These are phyloP conservation scores for Allolobophora icterica DNA, from an alignment of 2,888 invertebrate genomes.

Conservation along the genomic window DNA sequence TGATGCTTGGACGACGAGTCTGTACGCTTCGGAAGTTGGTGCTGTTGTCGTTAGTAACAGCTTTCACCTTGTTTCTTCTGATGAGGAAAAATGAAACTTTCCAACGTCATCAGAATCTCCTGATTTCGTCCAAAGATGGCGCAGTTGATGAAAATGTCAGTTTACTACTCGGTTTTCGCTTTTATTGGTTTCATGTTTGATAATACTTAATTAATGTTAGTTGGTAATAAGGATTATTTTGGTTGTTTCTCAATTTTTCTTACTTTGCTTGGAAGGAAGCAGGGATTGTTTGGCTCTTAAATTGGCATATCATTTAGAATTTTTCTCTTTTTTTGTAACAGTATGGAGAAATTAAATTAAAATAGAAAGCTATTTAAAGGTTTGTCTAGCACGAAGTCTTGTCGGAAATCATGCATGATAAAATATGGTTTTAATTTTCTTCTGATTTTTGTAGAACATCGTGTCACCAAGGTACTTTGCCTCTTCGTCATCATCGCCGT, in stretches of 20 bases:
- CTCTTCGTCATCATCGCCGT: background rate
- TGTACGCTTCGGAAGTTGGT: background rate
- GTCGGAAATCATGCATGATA: background rate
- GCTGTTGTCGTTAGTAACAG: background rate
- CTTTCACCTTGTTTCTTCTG: background rate
- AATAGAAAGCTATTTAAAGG: no score
- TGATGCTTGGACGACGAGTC: background rate
- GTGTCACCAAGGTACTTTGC: slow-evolving; percentile 1
- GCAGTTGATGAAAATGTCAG: background rate
- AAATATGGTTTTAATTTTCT: background rate
- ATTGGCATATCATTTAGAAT: no score
- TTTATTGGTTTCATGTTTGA: background rate
- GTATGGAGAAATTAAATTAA: no score
- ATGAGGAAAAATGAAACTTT: background rate
- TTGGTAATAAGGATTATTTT: background rate
- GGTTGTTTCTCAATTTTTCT: no score
- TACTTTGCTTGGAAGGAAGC: no score
- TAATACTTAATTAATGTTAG: background rate
- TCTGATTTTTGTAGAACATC: background rate
- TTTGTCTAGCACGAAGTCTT: no score
- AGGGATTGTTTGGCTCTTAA: background rate
- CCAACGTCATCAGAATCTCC: background rate
- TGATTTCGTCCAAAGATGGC: background rate
- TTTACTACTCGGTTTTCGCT: background rate
- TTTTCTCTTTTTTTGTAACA: no score